phyloP scores from a whole-genome alignment of 2,113 vertebrate species.

The Oncorhynchus mykiss region DNA sequence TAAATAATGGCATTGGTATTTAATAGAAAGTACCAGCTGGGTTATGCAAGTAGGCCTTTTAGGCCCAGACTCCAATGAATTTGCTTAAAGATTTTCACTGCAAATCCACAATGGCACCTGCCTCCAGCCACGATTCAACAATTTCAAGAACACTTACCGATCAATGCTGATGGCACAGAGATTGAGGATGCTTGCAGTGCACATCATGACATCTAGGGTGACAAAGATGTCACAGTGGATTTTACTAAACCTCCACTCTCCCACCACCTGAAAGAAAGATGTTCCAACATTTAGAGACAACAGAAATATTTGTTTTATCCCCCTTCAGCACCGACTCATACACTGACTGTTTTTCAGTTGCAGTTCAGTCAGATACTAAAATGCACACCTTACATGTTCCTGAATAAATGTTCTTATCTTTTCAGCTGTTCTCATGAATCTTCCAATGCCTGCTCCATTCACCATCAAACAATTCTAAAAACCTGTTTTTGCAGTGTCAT shows the following conservation, averaged over 20 bases:
- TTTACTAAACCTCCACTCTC: slow-evolving; percentile 95
- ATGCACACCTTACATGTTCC: too few relatives aligned
- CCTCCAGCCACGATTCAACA: slow-evolving; percentile 17
- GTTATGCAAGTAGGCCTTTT: not conserved
- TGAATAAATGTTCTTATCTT: too few relatives aligned
- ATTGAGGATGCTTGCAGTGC: slow-evolving; percentile 97
- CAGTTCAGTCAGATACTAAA: too few relatives aligned
- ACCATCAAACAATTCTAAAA: too few relatives aligned
- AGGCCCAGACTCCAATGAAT: not conserved
- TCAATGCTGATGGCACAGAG: slow-evolving; percentile 99
- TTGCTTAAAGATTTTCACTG: slow-evolving; percentile 31
- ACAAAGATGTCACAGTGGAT: slow-evolving; percentile 99
- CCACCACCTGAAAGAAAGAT: slow-evolving; percentile 84
- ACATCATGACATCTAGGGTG: slow-evolving; percentile 99
- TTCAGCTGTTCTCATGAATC: too few relatives aligned
- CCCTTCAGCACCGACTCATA: too few relatives aligned
- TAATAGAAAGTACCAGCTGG: not conserved
- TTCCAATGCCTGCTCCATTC: too few relatives aligned
- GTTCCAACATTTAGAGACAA: not conserved
- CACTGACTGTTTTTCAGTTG: too few relatives aligned
- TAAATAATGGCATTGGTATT: not conserved
- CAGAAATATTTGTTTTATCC: not conserved
- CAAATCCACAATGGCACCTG: slow-evolving; percentile 38
- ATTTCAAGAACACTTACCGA: slow-evolving; percentile 80
- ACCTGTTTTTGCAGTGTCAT: too few relatives aligned